phyloP scores from a whole-genome alignment of 2,888 invertebrate species.

The Drosophila macrospina region DNA sequence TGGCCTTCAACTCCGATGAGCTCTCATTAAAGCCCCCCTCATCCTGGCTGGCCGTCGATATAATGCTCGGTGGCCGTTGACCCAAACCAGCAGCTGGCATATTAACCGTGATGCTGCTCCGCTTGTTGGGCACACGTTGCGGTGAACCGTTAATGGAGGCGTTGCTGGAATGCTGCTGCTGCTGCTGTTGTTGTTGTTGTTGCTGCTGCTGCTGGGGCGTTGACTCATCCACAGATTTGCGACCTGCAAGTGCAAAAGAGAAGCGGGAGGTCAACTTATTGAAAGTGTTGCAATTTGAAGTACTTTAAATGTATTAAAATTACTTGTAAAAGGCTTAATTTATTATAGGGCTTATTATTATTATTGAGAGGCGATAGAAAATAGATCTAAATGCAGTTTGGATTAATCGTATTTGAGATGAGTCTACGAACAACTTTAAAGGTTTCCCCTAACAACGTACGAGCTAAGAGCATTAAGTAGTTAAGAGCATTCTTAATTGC shows the following conservation, averaged over 20 bases:
- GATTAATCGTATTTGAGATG: too few species aligned
- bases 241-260: constrained; percentile 65
- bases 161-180: constrained; percentile 65
- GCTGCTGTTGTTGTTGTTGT: constrained; percentile 50
- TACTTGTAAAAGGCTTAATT: too few species aligned
- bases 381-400: too few species aligned
- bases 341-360: too few species aligned
- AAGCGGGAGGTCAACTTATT: neutral
- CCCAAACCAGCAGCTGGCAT: constrained; percentile 88
- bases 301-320: neutral
- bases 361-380: too few species aligned
- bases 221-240: constrained; percentile 69
- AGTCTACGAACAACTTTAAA: too few species aligned
- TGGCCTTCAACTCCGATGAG: constrained; percentile 87
- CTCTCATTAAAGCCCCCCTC: constrained; percentile 91
- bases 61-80: constrained; percentile 88
- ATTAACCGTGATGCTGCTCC: constrained; percentile 88
- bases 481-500: too few species aligned
- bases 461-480: too few species aligned
- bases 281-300: neutral
- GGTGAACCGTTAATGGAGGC: constrained; percentile 67
- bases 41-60: constrained; percentile 88
- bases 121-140: constrained; percentile 86
- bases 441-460: too few species aligned
- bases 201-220: constrained; percentile 10